Percentiles rank a stretch among this genome's conserved stretches.
These are phyloP conservation scores for Clistopyga incitator DNA, from an alignment of 2,888 invertebrate species.

Conservation along the genomic window DNA sequence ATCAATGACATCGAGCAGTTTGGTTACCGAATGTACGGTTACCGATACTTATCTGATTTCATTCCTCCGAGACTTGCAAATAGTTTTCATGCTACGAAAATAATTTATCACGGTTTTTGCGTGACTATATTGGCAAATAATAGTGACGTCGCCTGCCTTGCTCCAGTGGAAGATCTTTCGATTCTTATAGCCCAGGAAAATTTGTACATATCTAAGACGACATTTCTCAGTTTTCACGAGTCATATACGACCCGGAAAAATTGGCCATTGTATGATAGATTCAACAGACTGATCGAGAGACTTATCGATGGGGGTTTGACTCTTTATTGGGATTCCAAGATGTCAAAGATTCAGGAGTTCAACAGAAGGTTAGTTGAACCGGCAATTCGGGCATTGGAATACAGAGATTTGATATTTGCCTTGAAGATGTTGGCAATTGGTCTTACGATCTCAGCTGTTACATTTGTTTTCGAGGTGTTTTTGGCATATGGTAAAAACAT, in stretches of 20 bases:
- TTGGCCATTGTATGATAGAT: slow-evolving; percentile 1
- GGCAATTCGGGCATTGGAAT: background rate
- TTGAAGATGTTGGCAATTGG: slow-evolving; percentile 2
- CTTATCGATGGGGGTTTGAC: background rate
- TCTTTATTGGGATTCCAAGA: background rate
- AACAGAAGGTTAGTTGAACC: background rate
- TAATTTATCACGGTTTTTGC: background rate
- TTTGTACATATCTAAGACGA: slow-evolving; percentile 3
- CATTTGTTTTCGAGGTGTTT: background rate
- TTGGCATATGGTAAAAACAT: background rate
- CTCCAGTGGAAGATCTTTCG: background rate
- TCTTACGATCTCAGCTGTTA: background rate
- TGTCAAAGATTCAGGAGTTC: background rate
- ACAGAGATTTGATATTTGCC: background rate
- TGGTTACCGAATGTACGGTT: slow-evolving; percentile 10
- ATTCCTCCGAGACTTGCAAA: background rate
- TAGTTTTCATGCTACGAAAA: background rate
- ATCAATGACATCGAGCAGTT: background rate
- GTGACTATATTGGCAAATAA: background rate
- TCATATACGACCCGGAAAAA: background rate
- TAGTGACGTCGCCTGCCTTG: background rate
- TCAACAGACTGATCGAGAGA: background rate
- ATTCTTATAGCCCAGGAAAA: background rate
- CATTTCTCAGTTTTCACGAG: background rate
- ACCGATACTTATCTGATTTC: background rate